Evolutionary conservation across 2,888 invertebrate species (phyloP).

Genomic region (Sarcophaga caerulescens): DNA sequence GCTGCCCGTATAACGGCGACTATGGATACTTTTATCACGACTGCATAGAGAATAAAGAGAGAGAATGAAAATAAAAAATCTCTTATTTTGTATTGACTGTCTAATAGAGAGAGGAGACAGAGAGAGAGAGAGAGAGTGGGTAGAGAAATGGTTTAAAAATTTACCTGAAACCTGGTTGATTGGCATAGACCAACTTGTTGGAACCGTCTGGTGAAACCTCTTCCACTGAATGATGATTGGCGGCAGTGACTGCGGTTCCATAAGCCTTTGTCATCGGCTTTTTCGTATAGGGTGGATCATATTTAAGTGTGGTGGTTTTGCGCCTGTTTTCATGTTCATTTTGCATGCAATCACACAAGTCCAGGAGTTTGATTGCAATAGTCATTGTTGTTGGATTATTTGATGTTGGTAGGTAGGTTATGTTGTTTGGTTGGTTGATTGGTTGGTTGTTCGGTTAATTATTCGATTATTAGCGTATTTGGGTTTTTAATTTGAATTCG

Average conservation of each 20-base stretch:
- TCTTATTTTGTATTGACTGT: not conserved
- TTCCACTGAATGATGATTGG: constrained; percentile 89
- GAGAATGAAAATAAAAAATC: not conserved
- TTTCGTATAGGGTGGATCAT: constrained; percentile 93
- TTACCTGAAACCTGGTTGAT: constrained; percentile 86
- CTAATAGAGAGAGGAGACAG: no score
- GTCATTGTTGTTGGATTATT: no score
- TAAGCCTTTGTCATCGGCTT: constrained; percentile 89
- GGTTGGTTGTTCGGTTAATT: no score
- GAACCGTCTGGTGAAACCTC: constrained; percentile 90
- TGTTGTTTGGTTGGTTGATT: no score
- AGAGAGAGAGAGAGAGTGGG: not conserved
- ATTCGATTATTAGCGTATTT: not conserved
- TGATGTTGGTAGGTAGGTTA: no score
- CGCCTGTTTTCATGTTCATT: constrained; percentile 83
- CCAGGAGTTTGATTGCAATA: no score
- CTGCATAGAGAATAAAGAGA: constrained; percentile 81
- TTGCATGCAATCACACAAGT: no score
- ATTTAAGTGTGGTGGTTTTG: constrained; percentile 94
- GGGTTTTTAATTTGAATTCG: not conserved
- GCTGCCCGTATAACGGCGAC: constrained; percentile 87
- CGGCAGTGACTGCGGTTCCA: constrained; percentile 84
- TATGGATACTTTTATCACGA: constrained; percentile 89
- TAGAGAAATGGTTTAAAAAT: constrained; percentile 15
- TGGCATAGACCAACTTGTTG: constrained; percentile 92